Evolutionary conservation across 1,140 invertebrate genomes (phyloP).

Genomic region (Diploscapter pachys): DNA sequence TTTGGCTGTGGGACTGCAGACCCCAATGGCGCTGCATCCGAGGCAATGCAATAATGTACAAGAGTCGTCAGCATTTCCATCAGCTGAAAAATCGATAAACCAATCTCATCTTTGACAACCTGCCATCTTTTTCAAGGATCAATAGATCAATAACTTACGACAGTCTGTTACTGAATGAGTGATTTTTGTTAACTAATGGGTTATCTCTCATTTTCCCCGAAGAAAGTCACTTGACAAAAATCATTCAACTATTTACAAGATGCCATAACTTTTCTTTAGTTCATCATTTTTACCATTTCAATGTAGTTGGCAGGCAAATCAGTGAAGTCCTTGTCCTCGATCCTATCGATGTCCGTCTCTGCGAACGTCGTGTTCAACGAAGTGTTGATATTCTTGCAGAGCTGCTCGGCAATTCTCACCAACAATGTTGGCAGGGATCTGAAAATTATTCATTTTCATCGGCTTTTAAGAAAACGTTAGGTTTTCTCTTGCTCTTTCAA

Average conservation of each 20-base stretch:
- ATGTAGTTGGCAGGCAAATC: conserved; percentile 8
- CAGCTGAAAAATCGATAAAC: conserved; percentile 59
- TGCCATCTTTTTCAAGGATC: too few relatives aligned
- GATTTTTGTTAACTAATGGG: conserved; percentile 64
- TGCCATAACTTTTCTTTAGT: background rate
- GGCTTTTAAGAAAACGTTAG: background rate
- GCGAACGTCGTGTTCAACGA: conserved; percentile 50
- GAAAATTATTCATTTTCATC: conserved; percentile 72
- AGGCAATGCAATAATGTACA: conserved; percentile 75
- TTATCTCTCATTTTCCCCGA: conserved; percentile 11
- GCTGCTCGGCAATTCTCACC: conserved; percentile 74
- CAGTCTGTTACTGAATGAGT: conserved; percentile 72
- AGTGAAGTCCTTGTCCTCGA: background rate
- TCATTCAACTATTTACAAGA: background rate
- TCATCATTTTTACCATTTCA: conserved; percentile 6
- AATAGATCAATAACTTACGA: too few relatives aligned
- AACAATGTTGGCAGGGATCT: conserved; percentile 73
- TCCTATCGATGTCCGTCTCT: background rate
- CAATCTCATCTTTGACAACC: too few relatives aligned
- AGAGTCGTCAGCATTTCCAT: conserved; percentile 78
- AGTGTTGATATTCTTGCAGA: conserved; percentile 78
- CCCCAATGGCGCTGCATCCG: background rate
- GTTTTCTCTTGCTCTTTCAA: too few relatives aligned
- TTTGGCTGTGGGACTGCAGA: conserved; percentile 24
- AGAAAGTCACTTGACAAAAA: background rate